Base-by-base conservation (phyloP, 1,140 invertebrate species). In the Procambarus virginalis region DNA sequence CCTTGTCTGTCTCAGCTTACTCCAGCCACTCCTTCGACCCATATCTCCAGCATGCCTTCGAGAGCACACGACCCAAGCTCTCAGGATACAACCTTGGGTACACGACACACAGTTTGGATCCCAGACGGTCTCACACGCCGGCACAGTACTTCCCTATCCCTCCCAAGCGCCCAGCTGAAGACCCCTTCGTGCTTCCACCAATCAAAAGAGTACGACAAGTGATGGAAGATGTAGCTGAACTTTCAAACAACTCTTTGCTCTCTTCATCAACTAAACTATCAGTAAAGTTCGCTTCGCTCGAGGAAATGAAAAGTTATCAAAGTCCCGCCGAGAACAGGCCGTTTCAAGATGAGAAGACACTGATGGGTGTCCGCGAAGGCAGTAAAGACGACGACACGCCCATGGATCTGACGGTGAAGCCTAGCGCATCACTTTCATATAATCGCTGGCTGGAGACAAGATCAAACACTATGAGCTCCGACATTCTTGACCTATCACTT, bases 51-150 rank as follows among this genome's bases (percentile, higher is more conserved):
- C 79, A 22, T 10, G 20, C 58, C n/a, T 20, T 60, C 17, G 12
- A 45, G 2, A 55, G n/a, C 3, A 87, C 48, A 87, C 17, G 55
- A 12, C 9, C 10, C 4, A 9, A 60, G n/a, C n/a, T 45, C 10
- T 12, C n/a, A 14, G 5, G n/a, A 34, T 87, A 51, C 77, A 51
- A n/a, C 8, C 3, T 3, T 22, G 48, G n/a, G 2, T 49, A 79
- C 46, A 49, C 12, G 46, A n/a, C 76, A 45, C 45, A 78, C 76
- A 78, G 46, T 78, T 64, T 87, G 78, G 10, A 14, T 80, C 9
- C 77, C 81, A 20, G 49, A 87, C 17, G 86, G 34, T 34, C 34
- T 34, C 34, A 34, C 34, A 34, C 34, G 34, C 17, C 68, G 5
- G 6, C 12, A 51, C 77, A 22, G 17, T 14, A 10, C n/a, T 60